Conservation (phyloP, 2,888 invertebrate genomes). For the Aleiodes testaceus region DNA sequence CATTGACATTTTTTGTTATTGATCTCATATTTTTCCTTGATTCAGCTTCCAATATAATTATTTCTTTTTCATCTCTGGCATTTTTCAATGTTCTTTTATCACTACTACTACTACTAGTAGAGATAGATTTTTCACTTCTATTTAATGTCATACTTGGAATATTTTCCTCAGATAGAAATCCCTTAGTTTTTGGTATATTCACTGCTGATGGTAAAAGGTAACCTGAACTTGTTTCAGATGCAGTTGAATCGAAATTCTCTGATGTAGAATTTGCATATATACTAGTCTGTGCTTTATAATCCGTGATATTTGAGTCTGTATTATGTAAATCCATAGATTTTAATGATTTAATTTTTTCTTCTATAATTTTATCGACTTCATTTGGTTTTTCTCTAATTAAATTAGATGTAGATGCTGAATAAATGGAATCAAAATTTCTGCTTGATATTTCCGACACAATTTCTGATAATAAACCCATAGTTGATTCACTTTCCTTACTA, state of each 20-base stretch:
- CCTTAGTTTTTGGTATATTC: constrained; percentile 75
- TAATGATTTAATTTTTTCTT: constrained; percentile 52
- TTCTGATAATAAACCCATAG: constrained; percentile 87
- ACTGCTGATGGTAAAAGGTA: constrained; percentile 83
- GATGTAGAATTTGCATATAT: constrained; percentile 76
- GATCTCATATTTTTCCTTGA: constrained; percentile 36
- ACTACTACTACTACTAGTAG: neutral
- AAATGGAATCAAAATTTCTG: constrained; percentile 89
- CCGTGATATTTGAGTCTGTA: constrained; percentile 76
- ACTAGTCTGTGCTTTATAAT: constrained; percentile 77
- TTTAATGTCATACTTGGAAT: constrained; percentile 54
- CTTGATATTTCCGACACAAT: constrained; percentile 92
- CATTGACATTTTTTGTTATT: constrained; percentile 49
- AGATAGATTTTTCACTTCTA: neutral
- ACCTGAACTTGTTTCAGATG: constrained; percentile 81
- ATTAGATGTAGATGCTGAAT: constrained; percentile 82
- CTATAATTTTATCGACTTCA: constrained; percentile 71
- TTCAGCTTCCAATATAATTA: constrained; percentile 6
- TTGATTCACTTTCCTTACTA: constrained; percentile 69
- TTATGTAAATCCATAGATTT: constrained; percentile 54
- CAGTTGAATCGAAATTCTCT: constrained; percentile 75
- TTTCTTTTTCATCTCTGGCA: no score
- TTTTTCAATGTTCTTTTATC: no score
- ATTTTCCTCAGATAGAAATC: constrained; percentile 46
- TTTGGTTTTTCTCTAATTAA: constrained; percentile 77